phyloP scores from a whole-genome alignment of 2,797 vertebrate genomes.

The Xenentodon cancila region DNA sequence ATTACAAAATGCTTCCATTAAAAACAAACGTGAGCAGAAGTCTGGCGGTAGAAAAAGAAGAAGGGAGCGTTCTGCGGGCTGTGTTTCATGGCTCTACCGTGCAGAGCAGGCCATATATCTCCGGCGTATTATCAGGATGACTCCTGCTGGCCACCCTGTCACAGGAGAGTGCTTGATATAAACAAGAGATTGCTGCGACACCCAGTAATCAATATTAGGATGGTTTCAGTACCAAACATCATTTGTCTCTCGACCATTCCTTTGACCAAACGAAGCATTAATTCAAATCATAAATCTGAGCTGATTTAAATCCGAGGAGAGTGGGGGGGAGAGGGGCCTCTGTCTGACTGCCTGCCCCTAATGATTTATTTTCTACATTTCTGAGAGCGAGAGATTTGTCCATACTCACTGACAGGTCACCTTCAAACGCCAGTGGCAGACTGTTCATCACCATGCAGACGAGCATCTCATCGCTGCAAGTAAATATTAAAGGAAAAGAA shows the following conservation, averaged over 20 bases:
- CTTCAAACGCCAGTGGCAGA: conserved; percentile 99
- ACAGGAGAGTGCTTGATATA: conserved; percentile 99
- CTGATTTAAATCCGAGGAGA: conserved; percentile 99
- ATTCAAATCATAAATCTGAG: conserved; percentile 99
- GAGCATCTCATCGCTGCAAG: conserved; percentile 99
- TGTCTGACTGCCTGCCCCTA: conserved; percentile 93
- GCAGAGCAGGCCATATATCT: conserved; percentile 89
- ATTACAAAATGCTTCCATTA: conserved; percentile 51
- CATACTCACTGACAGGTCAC: conserved; percentile 99
- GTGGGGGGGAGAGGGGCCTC: conserved; percentile 71
- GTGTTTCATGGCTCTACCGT: conserved; percentile 68
- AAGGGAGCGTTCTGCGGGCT: conserved; percentile 64
- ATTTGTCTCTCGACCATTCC: conserved; percentile 98
- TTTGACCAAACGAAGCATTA: conserved; percentile 99
- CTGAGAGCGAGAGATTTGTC: conserved; percentile 99
- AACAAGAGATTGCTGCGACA: conserved; percentile 99
- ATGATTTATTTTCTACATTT: conserved; percentile 99
- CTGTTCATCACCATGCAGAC: conserved; percentile 99
- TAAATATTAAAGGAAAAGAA: conserved; percentile 99
- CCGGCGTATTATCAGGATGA: conserved; percentile 92
- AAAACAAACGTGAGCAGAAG: conserved; percentile 51
- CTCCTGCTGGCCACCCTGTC: conserved; percentile 98
- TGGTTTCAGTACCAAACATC: conserved; percentile 99
- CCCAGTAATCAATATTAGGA: conserved; percentile 99
- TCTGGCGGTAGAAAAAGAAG: conserved; percentile 35